phyloP scores from a whole-genome alignment of 2,888 invertebrate genomes.

The Drosophila longiperda region DNA sequence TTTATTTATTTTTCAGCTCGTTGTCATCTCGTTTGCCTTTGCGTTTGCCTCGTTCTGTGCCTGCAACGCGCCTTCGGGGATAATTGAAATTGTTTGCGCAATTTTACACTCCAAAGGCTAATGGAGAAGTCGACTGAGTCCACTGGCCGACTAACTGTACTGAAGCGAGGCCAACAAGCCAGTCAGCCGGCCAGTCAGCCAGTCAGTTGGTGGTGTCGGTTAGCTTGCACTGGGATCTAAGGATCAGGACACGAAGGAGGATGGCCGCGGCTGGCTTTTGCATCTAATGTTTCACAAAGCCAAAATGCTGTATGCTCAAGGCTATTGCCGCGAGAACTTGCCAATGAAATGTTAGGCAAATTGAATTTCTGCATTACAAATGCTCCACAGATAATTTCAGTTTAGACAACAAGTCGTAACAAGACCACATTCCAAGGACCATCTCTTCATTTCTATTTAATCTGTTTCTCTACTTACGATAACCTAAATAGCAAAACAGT shows the following conservation, averaged over 20 bases:
- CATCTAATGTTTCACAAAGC: slow-evolving; percentile 55
- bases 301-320: slow-evolving; percentile 41
- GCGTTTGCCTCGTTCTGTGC: slow-evolving; percentile 39
- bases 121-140: slow-evolving; percentile 80
- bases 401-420: slow-evolving; percentile 44
- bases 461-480: background rate
- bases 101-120: slow-evolving; percentile 81
- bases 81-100: slow-evolving; percentile 83
- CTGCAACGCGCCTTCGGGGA: slow-evolving; percentile 77
- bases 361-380: slow-evolving; percentile 75
- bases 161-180: slow-evolving; percentile 57
- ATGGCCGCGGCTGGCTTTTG: background rate
- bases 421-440: slow-evolving; percentile 26
- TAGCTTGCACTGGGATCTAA: slow-evolving; percentile 27
- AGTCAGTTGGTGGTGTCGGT: slow-evolving; percentile 37
- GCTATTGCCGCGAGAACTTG: slow-evolving; percentile 62
- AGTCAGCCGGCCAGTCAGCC: slow-evolving; percentile 24
- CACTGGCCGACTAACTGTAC: slow-evolving; percentile 67
- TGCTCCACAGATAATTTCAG: slow-evolving; percentile 68
- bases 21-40: slow-evolving; percentile 67
- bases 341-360: slow-evolving; percentile 76
- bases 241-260: slow-evolving; percentile 15
- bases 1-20: slow-evolving; percentile 33
- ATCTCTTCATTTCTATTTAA: slow-evolving; percentile 8
- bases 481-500: background rate